Evolutionary conservation across 2,888 invertebrate genomes (phyloP).

Genomic region (Hemicrepidius hirtus): DNA sequence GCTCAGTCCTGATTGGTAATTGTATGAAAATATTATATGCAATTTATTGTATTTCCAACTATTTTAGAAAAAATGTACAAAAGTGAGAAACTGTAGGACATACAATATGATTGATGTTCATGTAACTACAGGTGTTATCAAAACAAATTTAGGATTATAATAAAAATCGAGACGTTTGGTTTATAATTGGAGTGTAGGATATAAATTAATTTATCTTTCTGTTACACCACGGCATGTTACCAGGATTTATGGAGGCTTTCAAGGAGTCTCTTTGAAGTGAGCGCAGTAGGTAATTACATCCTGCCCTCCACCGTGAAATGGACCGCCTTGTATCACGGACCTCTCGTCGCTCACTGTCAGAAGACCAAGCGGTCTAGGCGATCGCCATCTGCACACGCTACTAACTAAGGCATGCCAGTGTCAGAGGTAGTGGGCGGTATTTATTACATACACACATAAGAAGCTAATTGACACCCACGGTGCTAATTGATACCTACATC

Average conservation of each 20-base stretch:
- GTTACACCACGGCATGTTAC: conserved; percentile 49
- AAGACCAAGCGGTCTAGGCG: conserved; percentile 42
- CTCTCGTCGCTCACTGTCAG: conserved; percentile 58
- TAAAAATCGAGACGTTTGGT: conserved; percentile 7
- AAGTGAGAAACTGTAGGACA: neutral
- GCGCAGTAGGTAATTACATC: conserved; percentile 65
- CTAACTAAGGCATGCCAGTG: conserved; percentile 44
- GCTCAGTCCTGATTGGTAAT: too few relatives aligned
- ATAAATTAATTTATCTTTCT: conserved; percentile 57
- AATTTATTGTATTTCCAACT: too few relatives aligned
- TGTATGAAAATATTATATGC: too few relatives aligned
- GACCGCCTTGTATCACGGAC: conserved; percentile 60
- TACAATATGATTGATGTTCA: neutral
- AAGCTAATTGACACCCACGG: conserved; percentile 55
- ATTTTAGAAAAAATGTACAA: too few relatives aligned
- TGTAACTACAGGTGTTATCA: too few relatives aligned
- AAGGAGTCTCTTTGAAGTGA: conserved; percentile 58
- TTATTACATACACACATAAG: conserved; percentile 52
- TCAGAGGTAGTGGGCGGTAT: conserved; percentile 50
- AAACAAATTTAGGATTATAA: neutral
- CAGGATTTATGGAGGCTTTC: conserved; percentile 57
- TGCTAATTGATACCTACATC: conserved; percentile 52
- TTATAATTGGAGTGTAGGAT: conserved; percentile 40
- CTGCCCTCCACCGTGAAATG: conserved; percentile 62
- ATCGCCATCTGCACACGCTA: conserved; percentile 49